Conservation (phyloP, 30 jellyfish, hydroid and myxozoan genomes). For the Hydractinia symbiolongicarpus region DNA sequence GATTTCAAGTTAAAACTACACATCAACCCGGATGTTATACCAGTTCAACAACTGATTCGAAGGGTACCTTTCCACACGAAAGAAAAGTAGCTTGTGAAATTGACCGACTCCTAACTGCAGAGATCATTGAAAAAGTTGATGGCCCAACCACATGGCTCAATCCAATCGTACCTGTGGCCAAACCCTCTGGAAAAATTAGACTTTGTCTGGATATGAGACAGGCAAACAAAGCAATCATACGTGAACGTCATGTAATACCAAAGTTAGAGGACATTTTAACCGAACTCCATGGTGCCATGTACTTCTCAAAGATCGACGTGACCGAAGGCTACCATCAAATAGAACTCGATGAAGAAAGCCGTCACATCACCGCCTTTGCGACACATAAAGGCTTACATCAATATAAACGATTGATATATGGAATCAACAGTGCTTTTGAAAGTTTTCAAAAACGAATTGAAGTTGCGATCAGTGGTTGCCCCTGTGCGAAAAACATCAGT, state of each 20-base stretch:
- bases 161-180: no score
- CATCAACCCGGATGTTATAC: conserved; percentile 22
- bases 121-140: not conserved
- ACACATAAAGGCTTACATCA: conserved; percentile 24
- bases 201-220: not conserved
- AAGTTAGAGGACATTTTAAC: not conserved
- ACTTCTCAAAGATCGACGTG: not conserved
- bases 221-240: no score
- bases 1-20: conserved; percentile 18
- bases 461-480: conserved; percentile 23
- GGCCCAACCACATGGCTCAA: conserved; percentile 4
- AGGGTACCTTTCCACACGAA: conserved; percentile 33
- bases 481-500: no score
- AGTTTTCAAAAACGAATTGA: conserved; percentile 30
- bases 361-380: not conserved
- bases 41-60: conserved; percentile 26
- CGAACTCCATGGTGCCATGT: not conserved
- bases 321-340: not conserved
- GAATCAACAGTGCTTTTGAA: conserved; percentile 31
- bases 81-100: not conserved
- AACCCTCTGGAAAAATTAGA: conserved; percentile 1
- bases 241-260: not conserved
- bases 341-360: not conserved
- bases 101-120: no score
- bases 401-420: conserved; percentile 31